Evolutionary conservation across 2,113 vertebrate genomes (phyloP), one percentile per base, ranked within the genome.

Genomic region (Phocoena sinus): DNA sequence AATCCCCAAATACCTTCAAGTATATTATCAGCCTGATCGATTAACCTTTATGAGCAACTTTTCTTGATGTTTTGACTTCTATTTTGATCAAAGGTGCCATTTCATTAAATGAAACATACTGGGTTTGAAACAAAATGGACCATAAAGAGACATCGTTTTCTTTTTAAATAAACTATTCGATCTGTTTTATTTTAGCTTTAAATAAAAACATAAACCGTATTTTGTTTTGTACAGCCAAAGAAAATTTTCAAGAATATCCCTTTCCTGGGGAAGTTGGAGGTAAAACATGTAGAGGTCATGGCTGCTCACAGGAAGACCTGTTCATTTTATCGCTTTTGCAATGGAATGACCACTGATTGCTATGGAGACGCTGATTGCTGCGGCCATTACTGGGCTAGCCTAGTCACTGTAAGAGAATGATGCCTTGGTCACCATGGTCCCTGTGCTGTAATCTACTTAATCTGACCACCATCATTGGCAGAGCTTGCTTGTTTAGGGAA

Each of bases 281-380:
- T 98, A 84, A 99, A 98, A 94, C 96, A 65, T 38, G 77, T 74
- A 95, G 70, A 89, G 96, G 79, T 98, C 97, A 65, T 97, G 96
- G 94, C 96, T 96, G 94, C 85, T 87, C 93, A n/a, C 53, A 92
- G 96, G 89, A 97, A 93, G 96, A 92, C 79, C 44, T 96, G 95
- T 82, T 80, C 60, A n/a, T 94, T 91, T 93, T 94, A 67, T 97
- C 86, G 70, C 96, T 94, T 98, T 97, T 97, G 87, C 97, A 93
- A 76, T 97, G 96, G 98, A 98, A 97, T 96, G 92, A 80, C 80
- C 97, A 65, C 44, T 89, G 95, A 97, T 99, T 98, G 97, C 98
- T 98, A 41, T 98, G 97, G 98, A 92, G 97, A 97, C 50, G 36
- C 96, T 98, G 98, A 60, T 98, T 98, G 98, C 97, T 98, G 47